These are phyloP conservation scores for Eudemis profundana DNA, from an alignment of 2,888 invertebrate genomes.

Conservation along the genomic window DNA sequence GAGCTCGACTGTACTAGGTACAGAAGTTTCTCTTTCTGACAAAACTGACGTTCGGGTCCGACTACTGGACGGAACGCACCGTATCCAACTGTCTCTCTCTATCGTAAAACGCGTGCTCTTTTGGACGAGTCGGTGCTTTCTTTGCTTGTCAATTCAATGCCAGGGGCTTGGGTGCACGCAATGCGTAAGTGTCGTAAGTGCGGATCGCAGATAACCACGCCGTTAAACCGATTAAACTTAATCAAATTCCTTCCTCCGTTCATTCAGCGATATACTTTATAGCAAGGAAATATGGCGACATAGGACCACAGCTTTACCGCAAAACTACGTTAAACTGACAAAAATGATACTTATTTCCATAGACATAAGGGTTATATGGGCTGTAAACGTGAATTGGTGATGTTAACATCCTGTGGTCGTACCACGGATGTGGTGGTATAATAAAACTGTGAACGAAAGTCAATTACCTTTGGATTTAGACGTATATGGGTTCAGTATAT, in stretches of 20 bases:
- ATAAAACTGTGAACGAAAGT: conserved; percentile 43
- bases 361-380: conserved; percentile 42
- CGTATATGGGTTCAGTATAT: conserved; percentile 22
- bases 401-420: conserved; percentile 71
- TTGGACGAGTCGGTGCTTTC: no score
- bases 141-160: no score
- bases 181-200: background rate
- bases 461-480: conserved; percentile 15
- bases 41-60: no score
- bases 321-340: conserved; percentile 17
- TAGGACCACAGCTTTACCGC: conserved; percentile 42
- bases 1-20: no score
- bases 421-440: conserved; percentile 72
- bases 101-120: no score
- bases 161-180: background rate
- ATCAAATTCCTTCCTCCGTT: conserved; percentile 19
- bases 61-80: no score
- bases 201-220: background rate
- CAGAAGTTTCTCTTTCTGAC: no score
- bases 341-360: conserved; percentile 48
- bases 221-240: conserved; percentile 26
- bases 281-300: conserved; percentile 53
- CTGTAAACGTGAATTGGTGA: conserved; percentile 45
- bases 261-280: conserved; percentile 46
- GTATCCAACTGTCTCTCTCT: no score